Evolutionary conservation across 1,140 invertebrate species (phyloP), one percentile per base, ranked within the genome.

Genomic region (Trichoplusia ni): DNA sequence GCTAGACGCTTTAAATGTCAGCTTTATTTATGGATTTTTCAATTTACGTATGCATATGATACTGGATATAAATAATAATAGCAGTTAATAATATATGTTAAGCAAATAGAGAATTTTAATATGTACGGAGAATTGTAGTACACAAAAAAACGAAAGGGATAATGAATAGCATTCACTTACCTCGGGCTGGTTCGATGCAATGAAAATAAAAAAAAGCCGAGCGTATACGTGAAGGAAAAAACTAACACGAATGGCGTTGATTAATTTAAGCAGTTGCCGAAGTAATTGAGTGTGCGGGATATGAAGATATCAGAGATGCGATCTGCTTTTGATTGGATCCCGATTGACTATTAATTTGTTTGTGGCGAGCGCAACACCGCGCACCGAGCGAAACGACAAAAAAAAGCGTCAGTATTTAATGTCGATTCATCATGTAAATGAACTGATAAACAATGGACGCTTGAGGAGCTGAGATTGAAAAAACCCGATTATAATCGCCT

Each of bases 291-390:
- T 65, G 64, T 64, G 58, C 49, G 58, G 70, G 69, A 69, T 76
- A 77, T 81, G 61, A 76, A 82, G 72, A 81, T 82, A 82, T 82
- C 79, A 79, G 71, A 56, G 58, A 46, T 42, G 53, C 69, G 65
- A 83, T 85, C 78, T 78, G 66, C 40, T 75, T 77, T 72, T 79
- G 78, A 85, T 85, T 82, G 72, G 68, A 74, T 75, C 69, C 66
- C 75, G 70, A 80, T 81, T 78, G 72, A 72, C 73, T 63, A 67
- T 81, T 79, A 79, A 79, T 83, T 79, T 71, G 69, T 79, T 73
- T 68, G 60, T 67, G 56, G 62, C 61, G 59, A 46, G 49, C 35
- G 53, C 42, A 62, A 44, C 27, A 47, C 59, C 35, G 53, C 64
- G 18, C n/a, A n/a, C n/a, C n/a, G n/a, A 37, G n/a, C 13, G 35